Percentiles rank a stretch among this genome's conserved stretches.
Conservation (phyloP, 2,888 invertebrate genomes). For the Tipula unca region DNA sequence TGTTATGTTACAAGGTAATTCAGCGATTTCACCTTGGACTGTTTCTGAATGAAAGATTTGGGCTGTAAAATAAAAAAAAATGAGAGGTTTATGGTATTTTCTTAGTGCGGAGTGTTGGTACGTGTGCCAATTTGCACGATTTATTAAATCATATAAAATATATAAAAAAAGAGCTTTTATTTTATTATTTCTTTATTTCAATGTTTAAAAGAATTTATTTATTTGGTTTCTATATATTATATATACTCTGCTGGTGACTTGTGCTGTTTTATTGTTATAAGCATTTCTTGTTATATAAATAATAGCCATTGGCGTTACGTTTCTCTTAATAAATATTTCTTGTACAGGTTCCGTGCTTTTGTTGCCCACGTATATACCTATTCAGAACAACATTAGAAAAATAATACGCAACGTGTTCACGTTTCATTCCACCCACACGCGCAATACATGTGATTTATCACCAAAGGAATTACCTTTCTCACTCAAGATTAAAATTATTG, state of each 20-base stretch:
- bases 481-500: neutral
- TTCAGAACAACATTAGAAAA: neutral
- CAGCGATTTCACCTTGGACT: conserved; percentile 49
- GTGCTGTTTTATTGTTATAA: neutral
- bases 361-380: neutral
- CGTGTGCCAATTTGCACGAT: neutral
- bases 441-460: neutral
- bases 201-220: neutral
- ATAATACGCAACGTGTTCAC: neutral
- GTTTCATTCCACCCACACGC: neutral
- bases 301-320: neutral
- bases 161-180: neutral
- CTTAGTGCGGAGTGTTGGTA: neutral
- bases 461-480: neutral
- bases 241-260: conserved; percentile 2
- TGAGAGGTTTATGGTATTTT: too few relatives aligned
- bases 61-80: neutral
- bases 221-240: neutral
- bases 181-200: neutral
- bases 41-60: conserved; percentile 36
- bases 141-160: neutral
- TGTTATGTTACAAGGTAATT: conserved; percentile 52
- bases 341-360: too few relatives aligned
- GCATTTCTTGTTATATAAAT: neutral
- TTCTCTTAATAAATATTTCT: too few relatives aligned